Base-by-base conservation (phyloP, 2,797 vertebrate species). In the Neosilurus mollespiculum region DNA sequence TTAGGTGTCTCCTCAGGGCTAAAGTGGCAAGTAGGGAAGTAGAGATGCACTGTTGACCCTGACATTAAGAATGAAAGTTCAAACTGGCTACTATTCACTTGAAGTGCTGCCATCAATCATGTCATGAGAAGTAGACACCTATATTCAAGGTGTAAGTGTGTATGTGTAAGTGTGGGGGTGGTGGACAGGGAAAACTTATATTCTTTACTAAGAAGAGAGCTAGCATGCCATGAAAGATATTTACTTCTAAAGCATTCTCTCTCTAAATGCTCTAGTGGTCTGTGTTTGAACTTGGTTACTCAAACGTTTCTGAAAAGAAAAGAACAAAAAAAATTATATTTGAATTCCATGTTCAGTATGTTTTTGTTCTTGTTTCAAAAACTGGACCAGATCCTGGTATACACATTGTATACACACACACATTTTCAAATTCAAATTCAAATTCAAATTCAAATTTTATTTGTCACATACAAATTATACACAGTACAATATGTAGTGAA, bases 1-100 rank as follows among this genome's bases (percentile, higher is more conserved):
- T 93, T 92, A 92, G 92, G 93, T 90, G 89, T 93, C 91, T 89
- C 94, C 94, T 90, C 91, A 0, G 94, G 88, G 94, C 93, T 90
- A 91, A 92, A 93, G 88, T 89, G 87, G 90, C 92, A 90, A 90
- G 92, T 93, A 88, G 90, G 88, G 91, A 91, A 91, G 89, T 84
- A 86, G 88, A 87, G 88, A 90, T 90, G 90, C 92, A 92, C 93
- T 93, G 92, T 91, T 93, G 93, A 95, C 91, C 92, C 91, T 93
- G 90, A 91, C 91, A 91, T 93, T 93, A 90, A 90, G 90, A 90
- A 90, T 85, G 67, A 90, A 93, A 92, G 91, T 92, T 91, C 91
- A 85, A 88, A 90, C 90, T 90, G 83, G 81, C 88, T 85, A 87
- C 89, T 90, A 88, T 92, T 94, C 93, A 88, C 89, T 84, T 84